Evolutionary conservation across 2,797 vertebrate species (phyloP).

Genomic region (Huso huso): DNA sequence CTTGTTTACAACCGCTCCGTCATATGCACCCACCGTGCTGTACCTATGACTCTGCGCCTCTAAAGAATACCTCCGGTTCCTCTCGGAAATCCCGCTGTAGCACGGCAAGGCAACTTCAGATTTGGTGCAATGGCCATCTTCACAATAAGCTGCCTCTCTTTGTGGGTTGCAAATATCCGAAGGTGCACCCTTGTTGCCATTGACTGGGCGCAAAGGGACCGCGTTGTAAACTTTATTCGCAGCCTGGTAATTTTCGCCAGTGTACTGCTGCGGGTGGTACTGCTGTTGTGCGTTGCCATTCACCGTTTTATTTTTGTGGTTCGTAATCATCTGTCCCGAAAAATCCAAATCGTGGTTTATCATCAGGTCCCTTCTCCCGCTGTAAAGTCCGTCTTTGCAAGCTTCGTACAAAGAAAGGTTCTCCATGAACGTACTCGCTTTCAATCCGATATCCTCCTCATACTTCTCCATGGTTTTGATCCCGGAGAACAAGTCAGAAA

Average conservation of each 20-base stretch:
- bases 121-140: slow-evolving; percentile 66
- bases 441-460: slow-evolving; percentile 61
- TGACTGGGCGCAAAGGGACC: slow-evolving; percentile 59
- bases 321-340: slow-evolving; percentile 40
- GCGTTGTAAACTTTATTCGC: slow-evolving; percentile 65
- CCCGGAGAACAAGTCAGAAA: slow-evolving; percentile 36
- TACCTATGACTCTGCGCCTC: slow-evolving; percentile 72
- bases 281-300: slow-evolving; percentile 49
- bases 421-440: slow-evolving; percentile 59
- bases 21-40: slow-evolving; percentile 69
- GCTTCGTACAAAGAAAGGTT: slow-evolving; percentile 64
- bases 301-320: slow-evolving; percentile 54
- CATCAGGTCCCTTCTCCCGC: slow-evolving; percentile 47
- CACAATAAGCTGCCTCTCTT: slow-evolving; percentile 50
- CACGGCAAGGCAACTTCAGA: slow-evolving; percentile 83
- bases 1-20: slow-evolving; percentile 62
- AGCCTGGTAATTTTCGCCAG: slow-evolving; percentile 59
- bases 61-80: slow-evolving; percentile 68
- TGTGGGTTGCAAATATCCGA: slow-evolving; percentile 66
- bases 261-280: slow-evolving; percentile 56
- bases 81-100: slow-evolving; percentile 67
- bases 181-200: slow-evolving; percentile 51
- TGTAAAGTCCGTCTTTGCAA: slow-evolving; percentile 56
- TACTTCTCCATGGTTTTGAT: slow-evolving; percentile 68
- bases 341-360: slow-evolving; percentile 59